Evolutionary conservation across 35 echinoderm and acorn worm genomes (phyloP), one percentile per base, ranked within the genome.

Genomic region (Diadema setosum): DNA sequence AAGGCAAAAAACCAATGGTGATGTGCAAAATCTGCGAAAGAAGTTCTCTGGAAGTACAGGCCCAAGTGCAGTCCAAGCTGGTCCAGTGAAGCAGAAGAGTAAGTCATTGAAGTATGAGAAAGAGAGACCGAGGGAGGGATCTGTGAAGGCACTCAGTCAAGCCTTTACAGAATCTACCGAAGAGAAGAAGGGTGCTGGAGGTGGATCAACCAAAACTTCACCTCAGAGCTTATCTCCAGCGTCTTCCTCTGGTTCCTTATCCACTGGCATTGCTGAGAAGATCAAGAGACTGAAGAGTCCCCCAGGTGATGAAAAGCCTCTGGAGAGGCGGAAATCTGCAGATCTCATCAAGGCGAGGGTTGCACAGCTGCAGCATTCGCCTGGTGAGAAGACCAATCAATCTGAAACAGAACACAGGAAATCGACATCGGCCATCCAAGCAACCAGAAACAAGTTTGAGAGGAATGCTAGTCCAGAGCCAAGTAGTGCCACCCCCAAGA

Each of bases 171-270:
- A 65, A 4, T 92, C 89, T 20, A 20, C 60, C 32, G 42, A 75
- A 84, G 80, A 89, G 16, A 64, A 88, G 67, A 82, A 70, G 56
- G 67, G 86, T 35, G 63, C 82, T 25, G 81, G 80, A 25, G 91
- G 89, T 8, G 80, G 58, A 43, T 86, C 89, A 50, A 88, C 90
- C n/a, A 96, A 67, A 14, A 88, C 94, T 32, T 88, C 94, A n/a
- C 94, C 94, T 39, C 39, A 58, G 39, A 96, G 94, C 63, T 36
- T 96, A 18, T 96, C 94, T 15, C 94, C 94, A 65, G 85, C 94
- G n/a, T 96, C 94, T 46, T 96, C 94, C 3, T 85, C 46, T 45
- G 87, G 85, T 43, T 96, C 94, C 20, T 52, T 96, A 23, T 84
- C 86, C 21, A 94, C 58, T 43, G 65, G 83, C 39, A 82, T 96